These are phyloP conservation scores for Caenorhabditis afra DNA, from an alignment of 2,888 invertebrate species.

Conservation along the genomic window DNA sequence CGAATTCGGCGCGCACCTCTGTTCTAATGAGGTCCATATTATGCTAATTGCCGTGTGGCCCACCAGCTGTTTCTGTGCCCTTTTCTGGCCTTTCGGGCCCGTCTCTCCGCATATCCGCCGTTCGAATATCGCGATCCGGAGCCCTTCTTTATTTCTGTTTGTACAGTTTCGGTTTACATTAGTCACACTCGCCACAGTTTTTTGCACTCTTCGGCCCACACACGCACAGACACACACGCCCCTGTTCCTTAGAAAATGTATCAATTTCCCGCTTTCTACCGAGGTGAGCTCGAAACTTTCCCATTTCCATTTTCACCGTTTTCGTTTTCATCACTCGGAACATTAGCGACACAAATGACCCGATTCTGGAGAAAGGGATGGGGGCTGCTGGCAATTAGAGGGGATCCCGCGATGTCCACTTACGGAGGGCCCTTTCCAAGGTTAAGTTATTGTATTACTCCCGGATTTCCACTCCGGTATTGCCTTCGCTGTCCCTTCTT, in stretches of 20 bases:
- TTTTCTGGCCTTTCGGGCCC: slow-evolving; percentile 3
- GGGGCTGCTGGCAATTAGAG: slow-evolving; percentile 48
- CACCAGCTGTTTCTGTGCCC: slow-evolving; percentile 30
- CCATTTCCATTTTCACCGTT: background rate
- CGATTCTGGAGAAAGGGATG: too few relatives aligned
- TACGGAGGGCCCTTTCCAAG: slow-evolving; percentile 26
- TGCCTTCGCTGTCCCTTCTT: too few relatives aligned
- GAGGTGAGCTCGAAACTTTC: background rate
- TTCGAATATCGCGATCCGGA: background rate
- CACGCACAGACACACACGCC: too few relatives aligned
- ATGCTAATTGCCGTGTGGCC: slow-evolving; percentile 22
- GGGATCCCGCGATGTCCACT: slow-evolving; percentile 22
- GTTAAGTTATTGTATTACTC: slow-evolving; percentile 50
- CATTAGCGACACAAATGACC: slow-evolving; percentile 44
- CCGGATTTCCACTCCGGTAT: slow-evolving; percentile 12
- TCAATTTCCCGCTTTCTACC: slow-evolving; percentile 3
- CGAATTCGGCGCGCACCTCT: background rate
- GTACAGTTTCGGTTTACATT: slow-evolving; percentile 53
- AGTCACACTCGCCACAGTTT: slow-evolving; percentile 32
- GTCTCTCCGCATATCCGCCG: too few relatives aligned
- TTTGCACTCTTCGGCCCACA: slow-evolving; percentile 28
- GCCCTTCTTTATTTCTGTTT: slow-evolving; percentile 18
- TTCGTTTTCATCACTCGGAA: slow-evolving; percentile 18
- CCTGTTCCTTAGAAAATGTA: slow-evolving; percentile 2
- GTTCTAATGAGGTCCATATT: slow-evolving; percentile 30